Evolutionary conservation across 2,113 vertebrate genomes (phyloP).

Genomic region (Nannospalax galili): DNA sequence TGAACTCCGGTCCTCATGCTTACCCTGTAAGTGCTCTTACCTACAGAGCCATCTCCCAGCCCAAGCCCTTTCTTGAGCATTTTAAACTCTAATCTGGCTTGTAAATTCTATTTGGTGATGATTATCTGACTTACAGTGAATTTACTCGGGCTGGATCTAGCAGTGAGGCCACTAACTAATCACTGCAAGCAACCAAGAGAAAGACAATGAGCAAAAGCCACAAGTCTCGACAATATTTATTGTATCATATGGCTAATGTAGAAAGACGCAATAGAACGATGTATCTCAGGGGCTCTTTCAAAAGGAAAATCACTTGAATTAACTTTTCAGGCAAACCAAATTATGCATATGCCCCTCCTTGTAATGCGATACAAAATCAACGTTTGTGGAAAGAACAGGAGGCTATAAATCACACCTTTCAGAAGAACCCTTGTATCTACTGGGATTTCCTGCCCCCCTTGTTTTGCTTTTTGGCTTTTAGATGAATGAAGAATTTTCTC

Average conservation of each 20-base stretch:
- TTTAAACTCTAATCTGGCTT: constrained; percentile 12
- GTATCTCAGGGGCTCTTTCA: constrained; percentile 75
- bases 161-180: constrained; percentile 58
- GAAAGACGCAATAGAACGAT: constrained; percentile 64
- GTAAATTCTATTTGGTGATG: constrained; percentile 47
- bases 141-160: constrained; percentile 55
- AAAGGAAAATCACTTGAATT: constrained; percentile 82
- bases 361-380: constrained; percentile 78
- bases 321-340: constrained; percentile 76
- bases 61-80: background rate
- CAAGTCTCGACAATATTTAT: constrained; percentile 69
- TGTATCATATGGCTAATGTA: constrained; percentile 75
- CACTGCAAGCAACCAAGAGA: constrained; percentile 66
- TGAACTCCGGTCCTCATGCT: background rate
- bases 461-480: constrained; percentile 64
- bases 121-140: constrained; percentile 63
- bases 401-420: constrained; percentile 64
- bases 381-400: constrained; percentile 74
- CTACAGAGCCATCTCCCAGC: background rate
- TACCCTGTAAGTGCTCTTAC: background rate
- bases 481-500: constrained; percentile 79
- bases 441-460: background rate
- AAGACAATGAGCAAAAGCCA: constrained; percentile 60
- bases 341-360: constrained; percentile 68
- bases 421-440: constrained; percentile 46